Evolutionary conservation across 30 jellyfish, hydroid and myxozoan species (phyloP), one percentile per base, ranked within the genome.

Genomic region (Hydractinia echinata): DNA sequence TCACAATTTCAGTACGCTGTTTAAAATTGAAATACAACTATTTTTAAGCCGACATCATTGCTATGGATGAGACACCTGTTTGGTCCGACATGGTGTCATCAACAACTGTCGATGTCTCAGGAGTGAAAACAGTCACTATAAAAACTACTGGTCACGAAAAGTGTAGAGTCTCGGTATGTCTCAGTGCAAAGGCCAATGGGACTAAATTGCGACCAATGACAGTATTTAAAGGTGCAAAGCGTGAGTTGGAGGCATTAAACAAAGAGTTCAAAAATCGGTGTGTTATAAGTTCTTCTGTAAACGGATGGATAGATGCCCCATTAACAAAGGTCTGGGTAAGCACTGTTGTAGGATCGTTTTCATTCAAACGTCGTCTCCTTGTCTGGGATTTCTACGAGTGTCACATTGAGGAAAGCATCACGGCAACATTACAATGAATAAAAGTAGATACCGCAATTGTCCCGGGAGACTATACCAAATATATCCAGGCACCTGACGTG

Each of bases 371-470:
- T 50, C 79, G 87, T 16, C 21, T 55, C 5, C 54, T 71, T 39
- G 90, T 61, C n/a, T 83, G 87, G 87, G 85, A 83, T 54, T 52
- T 82, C 54, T 54, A 15, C 62, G 87, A 4, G 67, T 84, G 88
- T 39, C 92, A 84, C 44, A 76, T 58, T 8, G 82, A 76, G 44
- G 50, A 56, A 18, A 56, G 5, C 7, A 76, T 73, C 7, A 19
- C 4, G 10, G n/a, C 44, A 54, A 14, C 87, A 60, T 55, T 83
- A 19, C 10, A 73, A 30, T 58, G 56, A 1, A 66, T 16, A 18
- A 18, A 61, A 3, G 52, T 77, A 3, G 88, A 84, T 76, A 52
- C 16, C n/a, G 87, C 71, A 5, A 51, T 73, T 19, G 72, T 83
- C 55, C 91, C 87, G 30, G 91, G 91, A 5, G 69, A 3, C 69